These are phyloP conservation scores for Tetrao urogallus DNA, from an alignment of 2,113 vertebrate genomes.

Conservation along the genomic window DNA sequence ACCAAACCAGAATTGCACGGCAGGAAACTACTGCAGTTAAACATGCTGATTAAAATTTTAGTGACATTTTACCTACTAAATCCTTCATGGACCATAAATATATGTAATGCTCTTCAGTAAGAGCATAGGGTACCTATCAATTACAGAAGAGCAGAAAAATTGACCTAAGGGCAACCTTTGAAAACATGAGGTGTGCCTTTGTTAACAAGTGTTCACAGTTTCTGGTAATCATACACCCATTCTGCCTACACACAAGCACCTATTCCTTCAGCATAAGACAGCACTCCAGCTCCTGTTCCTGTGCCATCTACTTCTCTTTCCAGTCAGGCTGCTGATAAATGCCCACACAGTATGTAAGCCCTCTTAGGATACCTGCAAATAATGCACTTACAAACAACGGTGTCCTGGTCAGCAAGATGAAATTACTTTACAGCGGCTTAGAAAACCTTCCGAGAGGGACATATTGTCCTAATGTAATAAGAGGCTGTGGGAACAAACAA, in stretches of 20 bases:
- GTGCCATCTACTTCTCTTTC: not conserved
- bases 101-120: not conserved
- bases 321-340: not conserved
- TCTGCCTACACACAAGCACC: not conserved
- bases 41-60: not conserved
- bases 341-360: not conserved
- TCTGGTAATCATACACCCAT: not conserved
- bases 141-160: not conserved
- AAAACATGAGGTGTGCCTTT: not conserved
- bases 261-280: not conserved
- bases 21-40: not conserved
- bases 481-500: slow-evolving; percentile 69
- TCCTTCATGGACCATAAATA: not conserved
- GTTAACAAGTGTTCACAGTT: not conserved
- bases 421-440: slow-evolving; percentile 41
- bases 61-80: not conserved
- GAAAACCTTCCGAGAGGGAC: slow-evolving; percentile 30
- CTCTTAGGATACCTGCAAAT: slow-evolving; percentile 9
- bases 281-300: not conserved
- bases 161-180: slow-evolving; percentile 1
- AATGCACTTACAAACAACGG: slow-evolving; percentile 11
- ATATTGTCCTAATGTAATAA: slow-evolving; percentile 58
- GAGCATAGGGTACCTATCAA: not conserved
- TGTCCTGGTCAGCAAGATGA: slow-evolving; percentile 47
- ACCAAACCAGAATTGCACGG: not conserved